Conservation (phyloP, 1,140 invertebrate genomes). For the Arctopsyche grandis region DNA sequence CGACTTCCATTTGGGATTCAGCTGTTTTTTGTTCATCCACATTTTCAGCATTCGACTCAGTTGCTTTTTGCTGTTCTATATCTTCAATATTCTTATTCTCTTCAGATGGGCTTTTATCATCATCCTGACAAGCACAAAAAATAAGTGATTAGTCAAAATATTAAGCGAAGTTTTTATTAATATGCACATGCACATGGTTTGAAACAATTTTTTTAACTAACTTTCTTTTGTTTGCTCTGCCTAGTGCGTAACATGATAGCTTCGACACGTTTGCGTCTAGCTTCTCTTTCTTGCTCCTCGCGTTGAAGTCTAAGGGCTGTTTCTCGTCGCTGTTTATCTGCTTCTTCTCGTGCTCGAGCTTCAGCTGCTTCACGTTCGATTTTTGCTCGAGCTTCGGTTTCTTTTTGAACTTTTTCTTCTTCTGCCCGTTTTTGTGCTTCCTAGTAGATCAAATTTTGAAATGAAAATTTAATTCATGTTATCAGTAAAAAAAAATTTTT, state of each 20-base stretch:
- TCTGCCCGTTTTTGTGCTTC: constrained; percentile 74
- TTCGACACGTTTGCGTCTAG: constrained; percentile 81
- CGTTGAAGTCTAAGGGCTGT: constrained; percentile 78
- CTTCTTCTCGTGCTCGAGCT: constrained; percentile 79
- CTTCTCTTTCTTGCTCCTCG: constrained; percentile 83
- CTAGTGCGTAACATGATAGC: constrained; percentile 85
- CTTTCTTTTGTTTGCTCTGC: constrained; percentile 61
- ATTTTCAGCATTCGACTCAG: constrained; percentile 41
- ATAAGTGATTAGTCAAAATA: neutral
- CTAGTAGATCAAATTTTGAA: constrained; percentile 61
- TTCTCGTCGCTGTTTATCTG: constrained; percentile 79
- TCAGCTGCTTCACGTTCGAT: constrained; percentile 82
- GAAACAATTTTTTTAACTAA: neutral
- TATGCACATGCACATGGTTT: too few relatives aligned
- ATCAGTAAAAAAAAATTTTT: neutral
- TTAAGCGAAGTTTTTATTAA: neutral
- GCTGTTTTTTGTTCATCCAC: constrained; percentile 13
- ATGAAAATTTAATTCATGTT: constrained; percentile 14
- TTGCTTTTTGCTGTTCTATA: constrained; percentile 46
- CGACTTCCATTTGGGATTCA: neutral
- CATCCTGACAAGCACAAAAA: constrained; percentile 51
- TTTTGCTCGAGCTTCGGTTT: constrained; percentile 76
- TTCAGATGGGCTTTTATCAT: constrained; percentile 53
- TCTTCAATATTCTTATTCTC: constrained; percentile 53
- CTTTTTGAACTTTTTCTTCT: constrained; percentile 66